Evolutionary conservation across 2,888 invertebrate genomes (phyloP).

Genomic region (Cheilosia vernalis): DNA sequence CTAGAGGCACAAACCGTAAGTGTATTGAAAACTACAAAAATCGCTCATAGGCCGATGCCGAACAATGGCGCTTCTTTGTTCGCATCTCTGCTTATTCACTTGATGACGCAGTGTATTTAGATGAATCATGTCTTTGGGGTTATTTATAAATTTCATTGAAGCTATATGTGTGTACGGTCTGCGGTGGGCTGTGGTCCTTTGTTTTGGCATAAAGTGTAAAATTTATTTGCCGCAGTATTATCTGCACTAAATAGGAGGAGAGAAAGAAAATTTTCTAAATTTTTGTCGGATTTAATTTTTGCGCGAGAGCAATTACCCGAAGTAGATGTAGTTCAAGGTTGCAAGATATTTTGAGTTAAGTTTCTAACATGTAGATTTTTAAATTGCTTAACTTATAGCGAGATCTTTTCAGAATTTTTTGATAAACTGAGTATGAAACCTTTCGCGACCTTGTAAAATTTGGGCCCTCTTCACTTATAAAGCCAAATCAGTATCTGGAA

Average conservation of each 20-base stretch:
- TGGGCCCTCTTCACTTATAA: no score
- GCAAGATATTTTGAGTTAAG: background rate
- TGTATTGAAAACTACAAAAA: slow-evolving; percentile 11
- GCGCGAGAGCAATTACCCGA: background rate
- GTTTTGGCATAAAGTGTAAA: slow-evolving; percentile 56
- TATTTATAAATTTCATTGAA: slow-evolving; percentile 72
- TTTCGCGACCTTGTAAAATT: no score
- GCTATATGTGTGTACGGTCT: slow-evolving; percentile 38
- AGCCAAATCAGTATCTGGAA: no score
- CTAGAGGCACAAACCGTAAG: slow-evolving; percentile 77
- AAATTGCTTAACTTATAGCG: no score
- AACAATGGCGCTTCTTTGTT: slow-evolving; percentile 59
- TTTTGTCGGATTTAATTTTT: slow-evolving; percentile 10
- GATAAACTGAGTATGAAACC: no score
- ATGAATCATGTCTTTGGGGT: slow-evolving; percentile 66
- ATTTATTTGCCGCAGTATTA: slow-evolving; percentile 25
- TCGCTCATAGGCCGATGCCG: background rate
- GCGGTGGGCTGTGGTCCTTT: slow-evolving; percentile 31
- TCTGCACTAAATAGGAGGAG: slow-evolving; percentile 15
- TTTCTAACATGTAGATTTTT: background rate
- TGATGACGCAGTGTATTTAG: slow-evolving; percentile 55
- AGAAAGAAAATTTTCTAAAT: slow-evolving; percentile 15
- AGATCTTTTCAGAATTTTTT: no score
- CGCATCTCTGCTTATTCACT: slow-evolving; percentile 20
- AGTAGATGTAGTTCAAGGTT: slow-evolving; percentile 40